A percentile compares a stretch with the other conserved stretches of the same genome.
These are phyloP conservation scores for Dasyurus viverrinus DNA, from an alignment of 2,113 vertebrate species.

Conservation along the genomic window DNA sequence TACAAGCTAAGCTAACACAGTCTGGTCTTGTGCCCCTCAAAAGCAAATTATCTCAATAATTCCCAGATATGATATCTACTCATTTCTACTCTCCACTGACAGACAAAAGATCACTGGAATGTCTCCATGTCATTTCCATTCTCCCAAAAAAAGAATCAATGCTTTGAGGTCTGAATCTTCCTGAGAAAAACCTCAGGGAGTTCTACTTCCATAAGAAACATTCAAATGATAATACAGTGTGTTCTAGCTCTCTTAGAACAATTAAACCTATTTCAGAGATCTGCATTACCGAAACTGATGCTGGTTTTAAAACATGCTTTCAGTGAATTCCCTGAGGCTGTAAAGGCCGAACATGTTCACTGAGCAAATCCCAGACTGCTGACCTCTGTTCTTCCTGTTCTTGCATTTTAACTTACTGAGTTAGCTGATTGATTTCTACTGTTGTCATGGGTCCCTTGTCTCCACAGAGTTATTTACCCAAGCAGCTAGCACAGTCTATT, in stretches of 20 bases:
- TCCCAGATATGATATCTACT: not conserved
- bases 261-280: not conserved
- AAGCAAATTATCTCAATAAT: not conserved
- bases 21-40: not conserved
- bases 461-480: not conserved
- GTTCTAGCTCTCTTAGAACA: not conserved
- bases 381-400: not conserved
- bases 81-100: not conserved
- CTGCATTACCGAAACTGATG: not conserved
- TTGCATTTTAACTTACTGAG: not conserved
- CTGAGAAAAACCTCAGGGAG: not conserved
- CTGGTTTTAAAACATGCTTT: not conserved
- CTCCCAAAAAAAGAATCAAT: not conserved
- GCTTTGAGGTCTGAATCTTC: not conserved
- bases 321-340: not conserved
- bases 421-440: not conserved
- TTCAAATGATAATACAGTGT: not conserved
- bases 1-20: not conserved
- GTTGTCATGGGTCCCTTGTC: not conserved
- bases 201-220: not conserved
- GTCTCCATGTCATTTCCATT: not conserved
- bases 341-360: not conserved
- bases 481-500: not conserved
- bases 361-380: not conserved
- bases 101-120: not conserved